Conservation (phyloP, 2,888 invertebrate species). For the Habrosyne pyritoides region DNA sequence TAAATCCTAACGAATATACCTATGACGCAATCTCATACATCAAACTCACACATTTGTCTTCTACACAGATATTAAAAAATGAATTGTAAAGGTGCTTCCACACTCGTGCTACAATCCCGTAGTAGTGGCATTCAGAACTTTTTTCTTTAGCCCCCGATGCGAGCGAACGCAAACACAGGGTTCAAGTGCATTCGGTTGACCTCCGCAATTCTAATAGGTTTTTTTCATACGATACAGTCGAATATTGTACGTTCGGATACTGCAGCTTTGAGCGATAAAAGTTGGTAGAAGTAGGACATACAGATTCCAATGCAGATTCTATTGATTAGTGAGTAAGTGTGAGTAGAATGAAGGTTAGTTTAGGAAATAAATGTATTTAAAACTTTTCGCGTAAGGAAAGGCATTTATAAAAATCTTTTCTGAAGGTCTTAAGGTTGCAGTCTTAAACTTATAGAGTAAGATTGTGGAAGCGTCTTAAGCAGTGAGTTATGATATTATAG, state of each 20-base stretch:
- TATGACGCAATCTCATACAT: neutral
- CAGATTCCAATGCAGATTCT: neutral
- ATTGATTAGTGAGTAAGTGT: too few species aligned
- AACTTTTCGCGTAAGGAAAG: too few species aligned
- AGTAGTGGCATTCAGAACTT: conserved; percentile 16
- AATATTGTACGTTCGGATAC: neutral
- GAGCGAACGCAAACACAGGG: conserved; percentile 25
- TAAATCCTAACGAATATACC: neutral
- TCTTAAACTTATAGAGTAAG: too few species aligned
- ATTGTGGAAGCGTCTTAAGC: too few species aligned
- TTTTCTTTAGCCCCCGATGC: conserved; percentile 20
- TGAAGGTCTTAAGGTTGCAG: too few species aligned
- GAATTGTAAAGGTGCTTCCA: neutral
- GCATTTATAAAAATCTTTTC: too few species aligned
- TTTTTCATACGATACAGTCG: conserved; percentile 20
- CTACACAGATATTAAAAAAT: neutral
- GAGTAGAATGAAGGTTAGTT: too few species aligned
- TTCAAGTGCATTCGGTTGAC: conserved; percentile 47
- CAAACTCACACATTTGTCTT: neutral
- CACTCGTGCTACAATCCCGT: conserved; percentile 1
- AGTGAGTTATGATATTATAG: too few species aligned
- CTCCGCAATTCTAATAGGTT: conserved; percentile 30
- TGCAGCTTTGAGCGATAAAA: neutral
- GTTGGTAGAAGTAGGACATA: neutral
- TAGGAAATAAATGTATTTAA: too few species aligned